phyloP scores from a whole-genome alignment of 2,888 invertebrate genomes.

The Harmothoe impar region DNA sequence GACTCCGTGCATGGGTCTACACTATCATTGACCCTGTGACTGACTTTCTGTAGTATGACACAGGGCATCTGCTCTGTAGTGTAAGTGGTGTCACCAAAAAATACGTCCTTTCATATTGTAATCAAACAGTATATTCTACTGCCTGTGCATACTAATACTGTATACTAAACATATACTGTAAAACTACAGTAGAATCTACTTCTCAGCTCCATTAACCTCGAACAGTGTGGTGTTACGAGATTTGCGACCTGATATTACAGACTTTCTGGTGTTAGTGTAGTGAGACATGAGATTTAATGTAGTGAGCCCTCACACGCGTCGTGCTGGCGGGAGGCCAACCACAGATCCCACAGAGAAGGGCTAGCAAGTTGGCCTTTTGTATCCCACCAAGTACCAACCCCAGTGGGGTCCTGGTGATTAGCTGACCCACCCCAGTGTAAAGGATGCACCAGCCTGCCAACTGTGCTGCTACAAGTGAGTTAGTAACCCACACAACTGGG shows the following conservation, averaged over 20 bases:
- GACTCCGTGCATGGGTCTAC: no score
- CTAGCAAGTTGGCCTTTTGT: neutral
- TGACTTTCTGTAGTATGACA: no score
- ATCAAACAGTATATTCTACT: no score
- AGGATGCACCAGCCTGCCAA: slow-evolving; percentile 5
- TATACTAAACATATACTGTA: no score
- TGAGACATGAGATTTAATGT: slow-evolving; percentile 6
- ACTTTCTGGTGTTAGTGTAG: neutral
- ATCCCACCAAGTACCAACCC: neutral
- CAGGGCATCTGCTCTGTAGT: no score
- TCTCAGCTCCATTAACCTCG: no score
- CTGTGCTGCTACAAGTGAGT: neutral
- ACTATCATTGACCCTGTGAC: no score
- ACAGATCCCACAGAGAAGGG: slow-evolving; percentile 29
- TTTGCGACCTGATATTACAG: neutral
- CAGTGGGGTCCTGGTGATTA: neutral
- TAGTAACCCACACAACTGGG: neutral
- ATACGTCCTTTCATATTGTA: no score
- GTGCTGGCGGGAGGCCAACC: slow-evolving; percentile 28
- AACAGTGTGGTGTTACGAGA: no score
- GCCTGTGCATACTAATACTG: no score
- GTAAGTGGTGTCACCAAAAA: no score
- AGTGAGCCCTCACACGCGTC: slow-evolving; percentile 10
- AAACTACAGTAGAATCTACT: no score
- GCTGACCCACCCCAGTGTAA: neutral